phyloP scores from a whole-genome alignment of 2,113 vertebrate genomes.

The Leiothrix lutea region DNA sequence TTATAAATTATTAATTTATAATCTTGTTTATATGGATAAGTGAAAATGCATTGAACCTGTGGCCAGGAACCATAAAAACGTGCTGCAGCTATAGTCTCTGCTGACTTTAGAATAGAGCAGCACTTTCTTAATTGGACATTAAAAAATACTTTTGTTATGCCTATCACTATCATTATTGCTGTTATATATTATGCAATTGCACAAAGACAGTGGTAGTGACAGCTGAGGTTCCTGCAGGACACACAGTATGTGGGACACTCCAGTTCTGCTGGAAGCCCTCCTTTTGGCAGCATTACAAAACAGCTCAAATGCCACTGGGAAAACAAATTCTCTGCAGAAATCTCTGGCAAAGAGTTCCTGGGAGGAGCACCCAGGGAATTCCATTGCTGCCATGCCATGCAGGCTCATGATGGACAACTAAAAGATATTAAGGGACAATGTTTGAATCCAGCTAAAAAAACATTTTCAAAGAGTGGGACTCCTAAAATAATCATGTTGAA shows the following conservation, averaged over 20 bases:
- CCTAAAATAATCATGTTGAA: background rate
- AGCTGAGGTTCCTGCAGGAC: background rate
- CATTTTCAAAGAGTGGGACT: background rate
- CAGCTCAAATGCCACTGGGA: background rate
- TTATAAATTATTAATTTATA: background rate
- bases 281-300: background rate
- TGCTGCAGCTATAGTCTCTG: background rate
- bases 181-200: background rate
- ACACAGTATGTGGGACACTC: background rate
- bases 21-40: background rate
- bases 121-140: background rate
- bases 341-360: background rate
- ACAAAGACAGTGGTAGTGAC: background rate
- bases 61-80: background rate
- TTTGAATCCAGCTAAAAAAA: background rate
- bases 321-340: background rate
- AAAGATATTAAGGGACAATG: background rate
- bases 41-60: background rate
- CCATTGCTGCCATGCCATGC: rapidly evolving
- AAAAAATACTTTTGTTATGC: background rate
- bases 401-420: background rate
- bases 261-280: background rate
- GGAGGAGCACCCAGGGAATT: background rate
- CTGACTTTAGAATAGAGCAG: background rate
- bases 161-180: background rate